Base-by-base conservation (phyloP, 2,888 invertebrate genomes). In the Malachius bipustulatus region DNA sequence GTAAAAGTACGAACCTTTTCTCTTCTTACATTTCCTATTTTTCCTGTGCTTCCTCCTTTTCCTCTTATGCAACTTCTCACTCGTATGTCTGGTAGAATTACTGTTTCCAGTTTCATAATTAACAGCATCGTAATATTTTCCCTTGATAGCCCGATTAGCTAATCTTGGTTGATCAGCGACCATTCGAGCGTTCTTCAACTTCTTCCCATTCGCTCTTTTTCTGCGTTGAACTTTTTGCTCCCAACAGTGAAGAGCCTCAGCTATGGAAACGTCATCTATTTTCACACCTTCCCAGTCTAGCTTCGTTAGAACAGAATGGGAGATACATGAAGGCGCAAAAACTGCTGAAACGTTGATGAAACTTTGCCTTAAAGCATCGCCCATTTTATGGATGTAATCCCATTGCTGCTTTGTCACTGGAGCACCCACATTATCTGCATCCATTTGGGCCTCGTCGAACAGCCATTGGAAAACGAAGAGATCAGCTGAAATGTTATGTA, bases 401-500 rank as follows among this genome's bases (percentile, higher is more conserved):
- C 91, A 93, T 53, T 93, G 91, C 39, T 83, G 79, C 35, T 85
- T 82, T 9, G 88, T 82, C 2, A 85, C 78, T 1, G 90, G 90
- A 0, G 87, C 78, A 0, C 87, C 84, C 2, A 93, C 87, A 50
- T 91, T 91, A 59, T 90, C 89, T 0, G 85, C 89, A 16, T 84
- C 78, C 71, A 94, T 79, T 66, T 93, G 93, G 2, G 91, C 91
- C 55, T 91, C 90, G 59, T 94, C 93, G 59, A 90, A 93, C 32
- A 93, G 69, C 77, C 90, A 91, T 71, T 93, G 93, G 58, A 93
- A 88, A 14, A 94, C 81, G 59, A 93, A 94, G 14, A 93, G 69
- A 0, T 91, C 89, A 33, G 85, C 91, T 77, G 60, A 27, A 60
- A 55, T n/a, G n/a, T 36, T 36, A n/a, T n/a, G n/a, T n/a, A n/a